These are phyloP conservation scores for Lomographa bimaculata DNA, from an alignment of 2,888 invertebrate species.

Conservation along the genomic window DNA sequence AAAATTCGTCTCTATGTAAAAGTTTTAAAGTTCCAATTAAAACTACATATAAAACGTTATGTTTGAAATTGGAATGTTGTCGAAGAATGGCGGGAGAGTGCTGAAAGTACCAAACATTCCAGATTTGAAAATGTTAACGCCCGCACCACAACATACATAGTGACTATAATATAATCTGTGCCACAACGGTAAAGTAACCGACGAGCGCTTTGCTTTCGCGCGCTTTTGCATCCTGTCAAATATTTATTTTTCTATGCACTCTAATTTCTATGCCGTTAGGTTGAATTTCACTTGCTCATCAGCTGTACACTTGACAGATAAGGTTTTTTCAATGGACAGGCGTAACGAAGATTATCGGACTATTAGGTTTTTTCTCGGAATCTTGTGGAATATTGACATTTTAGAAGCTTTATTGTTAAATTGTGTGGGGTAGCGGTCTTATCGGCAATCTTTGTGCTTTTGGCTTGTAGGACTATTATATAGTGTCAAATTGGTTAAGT, in stretches of 20 bases:
- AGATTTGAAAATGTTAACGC: slow-evolving; percentile 45
- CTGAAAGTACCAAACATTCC: slow-evolving; percentile 34
- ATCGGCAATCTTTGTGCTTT: background rate
- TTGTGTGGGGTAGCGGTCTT: background rate
- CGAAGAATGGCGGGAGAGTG: slow-evolving; percentile 23
- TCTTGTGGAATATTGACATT: slow-evolving; percentile 15
- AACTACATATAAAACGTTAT: background rate
- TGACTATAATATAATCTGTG: too few relatives aligned
- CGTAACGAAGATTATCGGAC: slow-evolving; percentile 12
- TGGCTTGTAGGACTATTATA: too few relatives aligned
- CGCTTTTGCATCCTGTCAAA: slow-evolving; percentile 48
- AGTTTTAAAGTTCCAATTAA: background rate
- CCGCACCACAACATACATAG: slow-evolving; percentile 38
- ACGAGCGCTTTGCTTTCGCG: slow-evolving; percentile 49
- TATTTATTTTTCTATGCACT: slow-evolving; percentile 10
- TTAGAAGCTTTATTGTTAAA: slow-evolving; percentile 6
- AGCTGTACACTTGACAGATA: slow-evolving; percentile 33
- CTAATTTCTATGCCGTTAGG: slow-evolving; percentile 4
- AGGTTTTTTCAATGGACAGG: slow-evolving; percentile 28
- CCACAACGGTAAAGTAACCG: slow-evolving; percentile 62
- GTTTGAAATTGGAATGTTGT: slow-evolving; percentile 3
- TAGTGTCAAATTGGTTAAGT: too few relatives aligned
- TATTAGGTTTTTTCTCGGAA: slow-evolving; percentile 25
- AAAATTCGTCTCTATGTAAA: background rate
- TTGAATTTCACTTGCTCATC: slow-evolving; percentile 4